Evolutionary conservation across 1,140 invertebrate genomes (phyloP).

Genomic region (Zaprionus africanus): DNA sequence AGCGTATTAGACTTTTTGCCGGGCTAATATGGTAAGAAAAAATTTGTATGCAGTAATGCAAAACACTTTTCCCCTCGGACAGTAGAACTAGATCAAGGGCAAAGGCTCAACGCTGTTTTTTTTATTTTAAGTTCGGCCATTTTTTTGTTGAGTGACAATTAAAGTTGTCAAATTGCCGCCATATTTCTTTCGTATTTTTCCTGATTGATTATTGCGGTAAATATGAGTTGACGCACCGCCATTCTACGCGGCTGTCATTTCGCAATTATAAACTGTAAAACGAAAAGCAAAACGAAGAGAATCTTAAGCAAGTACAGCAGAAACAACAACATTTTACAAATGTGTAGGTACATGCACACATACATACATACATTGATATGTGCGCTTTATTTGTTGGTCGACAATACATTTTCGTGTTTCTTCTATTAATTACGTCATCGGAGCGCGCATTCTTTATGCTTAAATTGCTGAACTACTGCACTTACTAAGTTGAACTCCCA

Average conservation of each 20-base stretch:
- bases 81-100: constrained; percentile 65
- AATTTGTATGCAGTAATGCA: constrained; percentile 10
- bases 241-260: constrained; percentile 22
- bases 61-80: constrained; percentile 23
- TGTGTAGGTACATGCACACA: constrained; percentile 23
- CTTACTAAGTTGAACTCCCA: constrained; percentile 52
- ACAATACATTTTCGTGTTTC: constrained; percentile 65
- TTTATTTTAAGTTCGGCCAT: constrained; percentile 59
- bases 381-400: constrained; percentile 53
- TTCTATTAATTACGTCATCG: constrained; percentile 78
- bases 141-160: constrained; percentile 59
- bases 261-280: constrained; percentile 44
- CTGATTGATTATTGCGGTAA: constrained; percentile 69
- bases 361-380: constrained; percentile 16
- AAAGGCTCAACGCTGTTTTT: constrained; percentile 31
- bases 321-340: constrained; percentile 48
- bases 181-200: constrained; percentile 65
- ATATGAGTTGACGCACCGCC: constrained; percentile 68
- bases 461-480: constrained; percentile 54
- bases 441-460: constrained; percentile 69
- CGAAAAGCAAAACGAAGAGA: constrained; percentile 31
- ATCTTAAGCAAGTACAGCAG: constrained; percentile 41
- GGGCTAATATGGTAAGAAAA: constrained; percentile 27
- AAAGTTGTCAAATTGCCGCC: constrained; percentile 76
- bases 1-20: constrained; percentile 42